Percentiles rank a stretch among this genome's conserved stretches.
Conservation (phyloP, 2,797 vertebrate genomes). For the Manis pentadactyla region DNA sequence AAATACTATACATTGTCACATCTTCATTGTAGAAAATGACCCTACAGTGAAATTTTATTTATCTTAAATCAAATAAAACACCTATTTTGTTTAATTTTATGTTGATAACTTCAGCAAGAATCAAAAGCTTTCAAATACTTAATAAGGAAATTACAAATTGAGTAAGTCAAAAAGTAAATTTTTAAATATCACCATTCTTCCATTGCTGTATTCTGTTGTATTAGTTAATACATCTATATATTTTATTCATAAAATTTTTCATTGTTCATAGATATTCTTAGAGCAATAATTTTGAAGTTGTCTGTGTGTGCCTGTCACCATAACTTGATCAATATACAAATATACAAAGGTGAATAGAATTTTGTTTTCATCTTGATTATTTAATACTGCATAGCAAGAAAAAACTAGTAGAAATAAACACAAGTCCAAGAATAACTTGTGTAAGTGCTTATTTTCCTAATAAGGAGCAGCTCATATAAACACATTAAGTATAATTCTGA, state of each 20-base stretch:
- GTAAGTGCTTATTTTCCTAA: neutral
- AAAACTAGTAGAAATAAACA: conserved; percentile 4
- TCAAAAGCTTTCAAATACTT: neutral
- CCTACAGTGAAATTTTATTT: neutral
- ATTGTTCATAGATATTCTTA: conserved; percentile 17
- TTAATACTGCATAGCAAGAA: neutral
- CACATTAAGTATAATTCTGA: neutral
- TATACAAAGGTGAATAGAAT: neutral
- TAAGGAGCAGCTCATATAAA: neutral
- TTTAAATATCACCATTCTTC: neutral
- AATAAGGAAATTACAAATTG: neutral
- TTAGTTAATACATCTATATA: neutral
- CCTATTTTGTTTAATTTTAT: neutral
- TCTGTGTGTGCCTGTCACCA: neutral
- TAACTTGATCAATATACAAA: neutral
- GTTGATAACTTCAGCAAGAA: neutral
- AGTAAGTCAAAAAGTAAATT: neutral
- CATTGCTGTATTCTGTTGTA: neutral
- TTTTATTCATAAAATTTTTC: neutral
- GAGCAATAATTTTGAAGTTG: neutral
- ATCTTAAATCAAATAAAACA: conserved; percentile 43
- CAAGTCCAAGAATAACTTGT: neutral
- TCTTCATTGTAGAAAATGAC: neutral
- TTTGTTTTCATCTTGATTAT: neutral
- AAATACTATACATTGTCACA: neutral